Evolutionary conservation across 2,888 invertebrate genomes (phyloP).

Genomic region (Torymus tubicola): DNA sequence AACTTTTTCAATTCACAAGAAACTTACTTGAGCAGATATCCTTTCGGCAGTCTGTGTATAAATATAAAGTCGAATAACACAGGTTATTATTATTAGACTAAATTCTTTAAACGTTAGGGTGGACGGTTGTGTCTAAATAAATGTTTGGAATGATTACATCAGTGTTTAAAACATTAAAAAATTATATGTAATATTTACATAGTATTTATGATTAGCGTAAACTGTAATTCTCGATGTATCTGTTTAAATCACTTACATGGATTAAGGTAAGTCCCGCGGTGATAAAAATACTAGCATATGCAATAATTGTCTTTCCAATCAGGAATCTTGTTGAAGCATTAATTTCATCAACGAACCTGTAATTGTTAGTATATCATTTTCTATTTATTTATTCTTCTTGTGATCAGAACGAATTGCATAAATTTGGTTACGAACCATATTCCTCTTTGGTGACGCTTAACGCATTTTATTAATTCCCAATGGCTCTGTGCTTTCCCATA

Average conservation of each 20-base stretch:
- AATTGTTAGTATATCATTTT: neutral
- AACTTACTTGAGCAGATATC: conserved; percentile 16
- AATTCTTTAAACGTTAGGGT: neutral
- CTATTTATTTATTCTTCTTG: too few relatives aligned
- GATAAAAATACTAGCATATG: conserved; percentile 11
- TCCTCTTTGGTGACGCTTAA: neutral
- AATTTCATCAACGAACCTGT: conserved; percentile 3
- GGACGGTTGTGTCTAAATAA: neutral
- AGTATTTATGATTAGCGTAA: neutral
- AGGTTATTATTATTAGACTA: neutral
- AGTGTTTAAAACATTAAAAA: neutral
- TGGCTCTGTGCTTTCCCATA: neutral
- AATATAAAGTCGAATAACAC: neutral
- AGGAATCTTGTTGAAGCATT: neutral
- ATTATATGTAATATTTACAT: neutral
- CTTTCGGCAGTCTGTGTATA: conserved; percentile 3
- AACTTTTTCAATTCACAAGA: too few relatives aligned
- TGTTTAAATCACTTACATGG: conserved; percentile 6
- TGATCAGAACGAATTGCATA: too few relatives aligned
- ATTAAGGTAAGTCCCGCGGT: conserved; percentile 1
- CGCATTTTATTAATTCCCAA: neutral
- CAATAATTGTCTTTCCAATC: neutral
- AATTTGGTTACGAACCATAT: conserved; percentile 2
- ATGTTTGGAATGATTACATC: neutral
- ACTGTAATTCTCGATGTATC: neutral